Evolutionary conservation across 2,113 vertebrate genomes (phyloP), one percentile per base, ranked within the genome.

Genomic region (Oreochromis spilurus): DNA sequence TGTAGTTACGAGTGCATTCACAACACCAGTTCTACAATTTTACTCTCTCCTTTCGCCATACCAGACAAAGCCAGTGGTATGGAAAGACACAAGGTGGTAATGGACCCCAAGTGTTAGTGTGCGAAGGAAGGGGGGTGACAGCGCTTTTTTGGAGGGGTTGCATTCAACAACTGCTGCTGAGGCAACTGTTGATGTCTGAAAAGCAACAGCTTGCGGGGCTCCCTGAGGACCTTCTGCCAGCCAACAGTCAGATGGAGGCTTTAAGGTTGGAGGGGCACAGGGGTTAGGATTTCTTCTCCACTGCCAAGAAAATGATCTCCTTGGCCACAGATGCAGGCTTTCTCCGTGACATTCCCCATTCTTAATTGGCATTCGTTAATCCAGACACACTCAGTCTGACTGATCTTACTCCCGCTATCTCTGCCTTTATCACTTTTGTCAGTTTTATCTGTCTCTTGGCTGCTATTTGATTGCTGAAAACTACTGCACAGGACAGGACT

Each of bases 121-220:
- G 87, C 52, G 79, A 54, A 34, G 43, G 26, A 29, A n/a, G 79
- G 79, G 67, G 81, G 72, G 57, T 50, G 75, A 45, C 53, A 29
- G 67, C 67, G 79, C 16, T 84, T 90, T 85, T 87, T 85, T 45
- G 58, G 82, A 70, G 82, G 87, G 45, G 86, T 53, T 85, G 88
- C 65, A 78, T 92, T 94, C 72, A 87, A 86, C 93, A 94, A 95
- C 95, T 94, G 95, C 94, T 94, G 93, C 89, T 93, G 92, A 91
- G 85, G 94, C 94, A 96, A 94, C 95, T 95, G 94, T 94, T 95
- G 94, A 93, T 83, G 94, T 93, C 94, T 94, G 88, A 84, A 89
- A 90, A 90, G 94, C 94, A 94, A 94, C 95, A 96, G 95, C 94
- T 95, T 95, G 95, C 31, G 12, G 83, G 82, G 67, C 89, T 95